Base-by-base conservation (phyloP, 2,797 vertebrate species). In the Triplophysa bombifrons region DNA sequence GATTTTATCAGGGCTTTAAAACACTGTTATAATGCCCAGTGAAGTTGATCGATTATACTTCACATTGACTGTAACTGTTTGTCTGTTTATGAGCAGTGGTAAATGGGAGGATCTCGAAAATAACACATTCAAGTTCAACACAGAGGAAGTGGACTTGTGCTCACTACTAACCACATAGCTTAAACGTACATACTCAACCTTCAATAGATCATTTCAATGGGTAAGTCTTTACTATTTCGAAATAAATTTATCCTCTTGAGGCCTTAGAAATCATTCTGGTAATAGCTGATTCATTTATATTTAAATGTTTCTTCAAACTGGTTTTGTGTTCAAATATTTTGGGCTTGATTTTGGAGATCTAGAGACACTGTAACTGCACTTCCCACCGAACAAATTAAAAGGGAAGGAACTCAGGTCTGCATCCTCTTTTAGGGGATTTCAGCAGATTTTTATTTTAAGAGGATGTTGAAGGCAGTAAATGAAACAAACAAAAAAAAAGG, bases 81-180 rank as follows among this genome's bases (percentile, higher is more conserved):
- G 38, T 30, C 60, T 46, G 60, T 73, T 71, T 53, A 50, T 75
- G 53, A 60, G 68, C 73, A 46, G 34, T 61, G 70, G 70, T 56
- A 51, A 81, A 83, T 82, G 86, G 89, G 90, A 87, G 90, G 88
- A 83, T 84, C 88, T 86, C 85, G 82, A 81, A 82, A 87, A 46
- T 83, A 74, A 84, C 83, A 86, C 78, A 83, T 76, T 87, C 80
- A 75, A 58, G 68, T 56, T 80, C 69, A 60, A 46, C 27, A 78
- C 76, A 78, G 87, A 92, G 91, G 92, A 93, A 94, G 91, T 86
- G 61, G 71, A 84, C 80, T 80, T 81, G 72, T 66, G 25, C 86
- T 85, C 85, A 84, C 71, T 64, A 84, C 61, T 75, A 85, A 84
- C 81, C 73, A 56, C 81, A 72, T 51, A 76, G 60, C 61, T 69